phyloP scores from a whole-genome alignment of 1,140 invertebrate genomes.

The Cecropterus lyciades region DNA sequence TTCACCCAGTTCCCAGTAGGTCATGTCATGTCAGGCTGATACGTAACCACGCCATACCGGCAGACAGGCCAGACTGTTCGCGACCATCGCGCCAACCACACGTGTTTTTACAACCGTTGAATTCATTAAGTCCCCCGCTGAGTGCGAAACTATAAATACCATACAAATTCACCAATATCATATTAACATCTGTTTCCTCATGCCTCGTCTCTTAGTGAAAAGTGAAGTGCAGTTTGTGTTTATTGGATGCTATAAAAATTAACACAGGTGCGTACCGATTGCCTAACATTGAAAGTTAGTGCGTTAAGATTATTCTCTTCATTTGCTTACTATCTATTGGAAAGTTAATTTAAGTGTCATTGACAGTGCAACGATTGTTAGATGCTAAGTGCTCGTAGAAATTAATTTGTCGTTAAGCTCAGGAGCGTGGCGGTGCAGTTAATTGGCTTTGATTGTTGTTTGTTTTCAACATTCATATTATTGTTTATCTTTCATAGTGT shows the following conservation, averaged over 20 bases:
- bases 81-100: conserved; percentile 21
- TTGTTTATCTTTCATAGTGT: conserved; percentile 1
- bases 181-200: background rate
- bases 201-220: conserved; percentile 7
- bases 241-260: conserved; percentile 31
- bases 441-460: background rate
- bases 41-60: conserved; percentile 2
- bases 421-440: background rate
- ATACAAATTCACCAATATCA: conserved; percentile 7
- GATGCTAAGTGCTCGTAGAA: conserved; percentile 8
- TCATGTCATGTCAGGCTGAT: conserved; percentile 34
- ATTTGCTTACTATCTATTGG: conserved; percentile 32
- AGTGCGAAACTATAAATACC: conserved; percentile 27
- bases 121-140: conserved; percentile 16
- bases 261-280: conserved; percentile 27
- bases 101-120: conserved; percentile 18
- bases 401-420: conserved; percentile 10
- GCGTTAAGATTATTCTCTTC: conserved; percentile 24
- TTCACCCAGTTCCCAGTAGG: conserved; percentile 45
- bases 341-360: conserved; percentile 28
- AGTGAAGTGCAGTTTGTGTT: conserved; percentile 22
- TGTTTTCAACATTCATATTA: background rate
- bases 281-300: conserved; percentile 30
- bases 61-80: conserved; percentile 31
- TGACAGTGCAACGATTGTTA: conserved; percentile 13